These are phyloP conservation scores for Diplolepis rosae DNA, from an alignment of 2,888 invertebrate genomes.

Conservation along the genomic window DNA sequence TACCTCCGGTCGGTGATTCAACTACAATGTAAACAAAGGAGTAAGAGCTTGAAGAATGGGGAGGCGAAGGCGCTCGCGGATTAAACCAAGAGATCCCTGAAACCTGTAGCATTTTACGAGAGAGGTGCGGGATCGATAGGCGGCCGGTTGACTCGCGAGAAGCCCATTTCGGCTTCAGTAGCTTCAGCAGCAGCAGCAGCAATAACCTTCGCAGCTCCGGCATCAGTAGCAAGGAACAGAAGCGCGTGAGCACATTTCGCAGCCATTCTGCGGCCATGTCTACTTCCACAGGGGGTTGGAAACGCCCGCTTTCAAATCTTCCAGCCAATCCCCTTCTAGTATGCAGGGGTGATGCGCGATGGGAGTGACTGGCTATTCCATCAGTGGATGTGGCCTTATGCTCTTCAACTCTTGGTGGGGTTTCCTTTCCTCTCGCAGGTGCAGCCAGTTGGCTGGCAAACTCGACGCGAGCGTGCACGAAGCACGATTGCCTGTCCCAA, in stretches of 20 bases:
- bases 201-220: constrained; percentile 32
- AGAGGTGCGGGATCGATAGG: constrained; percentile 49
- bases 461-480: constrained; percentile 67
- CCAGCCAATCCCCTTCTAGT: constrained; percentile 53
- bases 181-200: constrained; percentile 36
- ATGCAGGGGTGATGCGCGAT: constrained; percentile 43
- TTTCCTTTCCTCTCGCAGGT: constrained; percentile 60
- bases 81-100: constrained; percentile 43
- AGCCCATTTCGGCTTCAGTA: constrained; percentile 38
- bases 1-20: constrained; percentile 13
- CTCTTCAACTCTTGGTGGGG: constrained; percentile 52
- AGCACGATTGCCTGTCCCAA: constrained; percentile 51
- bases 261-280: constrained; percentile 69
- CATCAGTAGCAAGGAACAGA: constrained; percentile 25
- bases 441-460: constrained; percentile 69
- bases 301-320: constrained; percentile 52
- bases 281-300: constrained; percentile 51
- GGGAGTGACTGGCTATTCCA: constrained; percentile 32
- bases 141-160: constrained; percentile 55
- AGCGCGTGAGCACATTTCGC: constrained; percentile 48
- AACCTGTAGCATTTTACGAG: constrained; percentile 62
- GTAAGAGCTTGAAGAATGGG: constrained; percentile 13
- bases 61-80: constrained; percentile 10
- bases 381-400: constrained; percentile 36
- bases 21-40: constrained; percentile 30